Evolutionary conservation across 2,113 vertebrate species (phyloP), one percentile per base, ranked within the genome.

Genomic region (Formicarius rufipectus): DNA sequence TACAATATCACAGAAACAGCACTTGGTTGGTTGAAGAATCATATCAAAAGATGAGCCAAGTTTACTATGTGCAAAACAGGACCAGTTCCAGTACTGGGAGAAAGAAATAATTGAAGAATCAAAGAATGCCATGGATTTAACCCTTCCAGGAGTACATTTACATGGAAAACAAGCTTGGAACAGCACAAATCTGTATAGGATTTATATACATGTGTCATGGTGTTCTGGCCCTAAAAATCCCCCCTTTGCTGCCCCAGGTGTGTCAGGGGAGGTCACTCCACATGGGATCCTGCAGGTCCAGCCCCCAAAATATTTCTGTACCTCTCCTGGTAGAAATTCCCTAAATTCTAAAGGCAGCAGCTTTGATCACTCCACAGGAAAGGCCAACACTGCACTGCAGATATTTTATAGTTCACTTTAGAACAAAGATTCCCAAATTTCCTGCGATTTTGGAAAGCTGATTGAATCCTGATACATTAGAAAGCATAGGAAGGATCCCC

Each of bases 1-100:
- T 96, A 98, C 98, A 96, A 87, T 97, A 98, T 89, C 98, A 98
- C 98, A 97, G 97, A 97, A 98, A 98, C 98, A 98, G 98, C 98
- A 98, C 96, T 97, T 81, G 64, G 19, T 63, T 97, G 24, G 96
- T 82, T 96, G 67, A 97, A 97, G 96, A 96, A 96, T 95, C 84
- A 87, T 97, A 97, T 64, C 95, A 96, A 97, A 97, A 96, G 93
- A 94, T 96, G 93, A 95, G 79, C 40, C 9, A 72, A 95, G 84
- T 96, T 97, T 97, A 92, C 96, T 85, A 97, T 98, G 98, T 98
- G 98, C 97, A 98, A 98, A 97, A 95, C 96, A 93, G 92, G 95
- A 58, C 84, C 97, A 97, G 93, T 30, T 94, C 81, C 92, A 79
- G 91, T 87, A 94, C 88, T 85, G 95, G 95, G 91, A 96, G 93